Evolutionary conservation across 2,888 invertebrate genomes (phyloP).

Genomic region (Leptopilina myrica): DNA sequence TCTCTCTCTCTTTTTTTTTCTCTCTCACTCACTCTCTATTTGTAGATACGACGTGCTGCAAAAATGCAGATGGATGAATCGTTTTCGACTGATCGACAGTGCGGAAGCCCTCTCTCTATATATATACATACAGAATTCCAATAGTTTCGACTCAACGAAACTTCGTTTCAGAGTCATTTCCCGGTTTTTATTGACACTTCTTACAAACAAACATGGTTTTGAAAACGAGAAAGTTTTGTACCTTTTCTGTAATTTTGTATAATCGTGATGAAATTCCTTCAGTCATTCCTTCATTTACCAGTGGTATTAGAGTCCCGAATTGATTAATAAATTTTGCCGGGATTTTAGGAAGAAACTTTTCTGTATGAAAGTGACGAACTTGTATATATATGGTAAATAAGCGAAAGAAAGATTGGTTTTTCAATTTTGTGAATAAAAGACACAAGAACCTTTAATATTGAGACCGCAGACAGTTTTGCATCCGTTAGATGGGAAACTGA

Average conservation of each 20-base stretch:
- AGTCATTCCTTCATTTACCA: too few species aligned
- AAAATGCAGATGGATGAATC: slow-evolving; percentile 35
- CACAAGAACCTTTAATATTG: too few species aligned
- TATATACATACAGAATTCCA: not conserved
- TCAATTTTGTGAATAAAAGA: too few species aligned
- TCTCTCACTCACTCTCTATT: not conserved
- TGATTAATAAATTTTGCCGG: too few species aligned
- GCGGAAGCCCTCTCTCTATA: not conserved
- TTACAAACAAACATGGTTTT: not conserved
- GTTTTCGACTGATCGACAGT: slow-evolving; percentile 30
- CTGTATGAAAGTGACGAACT: too few species aligned
- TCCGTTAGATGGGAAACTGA: not conserved
- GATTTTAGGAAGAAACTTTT: too few species aligned
- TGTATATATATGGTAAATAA: too few species aligned
- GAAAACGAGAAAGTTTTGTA: not conserved
- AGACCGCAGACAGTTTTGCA: not conserved
- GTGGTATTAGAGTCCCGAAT: too few species aligned
- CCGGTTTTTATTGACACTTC: not conserved
- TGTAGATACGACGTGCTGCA: slow-evolving; percentile 30
- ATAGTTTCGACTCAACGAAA: not conserved
- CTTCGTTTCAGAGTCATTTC: slow-evolving; percentile 16
- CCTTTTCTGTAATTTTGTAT: not conserved
- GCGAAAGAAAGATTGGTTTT: too few species aligned
- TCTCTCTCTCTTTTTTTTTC: too few species aligned
- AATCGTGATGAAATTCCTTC: too few species aligned